Percentiles rank a stretch among this genome's conserved stretches.
phyloP scores from a whole-genome alignment of 35 echinoderm and acorn worm species.

The Lytechinus variegatus region DNA sequence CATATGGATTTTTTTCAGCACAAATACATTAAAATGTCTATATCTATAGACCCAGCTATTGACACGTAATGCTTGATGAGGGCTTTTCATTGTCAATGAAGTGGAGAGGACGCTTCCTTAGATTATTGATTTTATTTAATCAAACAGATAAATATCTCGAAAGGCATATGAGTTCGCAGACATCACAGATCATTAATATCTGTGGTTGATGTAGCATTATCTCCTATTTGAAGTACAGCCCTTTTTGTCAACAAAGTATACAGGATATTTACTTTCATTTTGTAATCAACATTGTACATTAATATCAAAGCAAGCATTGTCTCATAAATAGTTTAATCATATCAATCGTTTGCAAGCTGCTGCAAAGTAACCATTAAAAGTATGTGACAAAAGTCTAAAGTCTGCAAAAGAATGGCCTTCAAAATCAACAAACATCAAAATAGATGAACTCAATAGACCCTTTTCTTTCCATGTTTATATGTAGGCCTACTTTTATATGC shows the following conservation, averaged over 20 bases:
- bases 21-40: neutral
- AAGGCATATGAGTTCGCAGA: neutral
- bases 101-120: neutral
- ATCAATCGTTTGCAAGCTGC: too few relatives aligned
- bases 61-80: conserved; percentile 1
- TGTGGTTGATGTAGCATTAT: neutral
- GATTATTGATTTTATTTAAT: conserved; percentile 5
- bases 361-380: too few relatives aligned
- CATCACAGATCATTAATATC: neutral
- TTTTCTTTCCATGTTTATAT: too few relatives aligned
- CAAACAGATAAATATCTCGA: neutral
- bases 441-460: too few relatives aligned
- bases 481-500: too few relatives aligned
- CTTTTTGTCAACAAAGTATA: neutral
- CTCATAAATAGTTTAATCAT: too few relatives aligned
- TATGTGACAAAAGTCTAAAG: too few relatives aligned
- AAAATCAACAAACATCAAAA: too few relatives aligned
- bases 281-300: neutral
- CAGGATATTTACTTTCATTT: neutral
- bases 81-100: neutral
- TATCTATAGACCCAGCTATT: neutral
- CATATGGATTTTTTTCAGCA: neutral
- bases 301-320: too few relatives aligned
- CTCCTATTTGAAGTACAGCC: neutral
- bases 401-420: too few relatives aligned